A percentile compares a stretch with the other conserved stretches of the same genome.
Conservation (phyloP, 2,797 vertebrate species). For the Leucoraja ocellata region DNA sequence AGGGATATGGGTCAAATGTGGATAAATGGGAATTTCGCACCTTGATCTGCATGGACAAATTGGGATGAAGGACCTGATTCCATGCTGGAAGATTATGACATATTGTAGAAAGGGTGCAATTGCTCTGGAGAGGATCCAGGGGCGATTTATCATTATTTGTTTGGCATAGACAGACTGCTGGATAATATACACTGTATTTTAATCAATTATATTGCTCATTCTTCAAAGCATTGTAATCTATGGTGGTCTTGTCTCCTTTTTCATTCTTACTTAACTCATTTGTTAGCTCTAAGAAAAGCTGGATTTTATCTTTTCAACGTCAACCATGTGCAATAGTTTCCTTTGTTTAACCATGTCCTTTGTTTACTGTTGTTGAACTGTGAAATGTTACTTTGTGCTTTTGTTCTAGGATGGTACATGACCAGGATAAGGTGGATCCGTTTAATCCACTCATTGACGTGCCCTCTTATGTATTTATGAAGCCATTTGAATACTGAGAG, state of each 20-base stretch:
- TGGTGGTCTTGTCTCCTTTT: neutral
- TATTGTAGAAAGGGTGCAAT: too few species aligned
- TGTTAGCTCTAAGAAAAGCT: neutral
- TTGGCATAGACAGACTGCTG: too few species aligned
- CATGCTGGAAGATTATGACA: too few species aligned
- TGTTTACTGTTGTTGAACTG: neutral
- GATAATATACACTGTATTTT: neutral
- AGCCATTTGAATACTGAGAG: neutral
- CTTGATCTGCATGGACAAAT: too few species aligned
- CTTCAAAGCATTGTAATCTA: neutral
- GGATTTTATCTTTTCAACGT: neutral
- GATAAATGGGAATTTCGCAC: too few species aligned
- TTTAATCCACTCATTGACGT: neutral
- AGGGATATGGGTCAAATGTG: too few species aligned
- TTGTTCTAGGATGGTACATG: too few species aligned
- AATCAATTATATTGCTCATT: neutral
- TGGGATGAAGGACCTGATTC: too few species aligned
- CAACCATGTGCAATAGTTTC: neutral
- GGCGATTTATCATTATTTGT: neutral
- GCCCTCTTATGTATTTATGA: neutral
- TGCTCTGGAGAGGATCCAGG: too few species aligned
- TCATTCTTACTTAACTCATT: neutral
- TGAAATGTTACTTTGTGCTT: neutral
- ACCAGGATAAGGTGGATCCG: neutral
- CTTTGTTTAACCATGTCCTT: neutral